Evolutionary conservation across 2,113 vertebrate species (phyloP).

Genomic region (Puntigrus tetrazona): DNA sequence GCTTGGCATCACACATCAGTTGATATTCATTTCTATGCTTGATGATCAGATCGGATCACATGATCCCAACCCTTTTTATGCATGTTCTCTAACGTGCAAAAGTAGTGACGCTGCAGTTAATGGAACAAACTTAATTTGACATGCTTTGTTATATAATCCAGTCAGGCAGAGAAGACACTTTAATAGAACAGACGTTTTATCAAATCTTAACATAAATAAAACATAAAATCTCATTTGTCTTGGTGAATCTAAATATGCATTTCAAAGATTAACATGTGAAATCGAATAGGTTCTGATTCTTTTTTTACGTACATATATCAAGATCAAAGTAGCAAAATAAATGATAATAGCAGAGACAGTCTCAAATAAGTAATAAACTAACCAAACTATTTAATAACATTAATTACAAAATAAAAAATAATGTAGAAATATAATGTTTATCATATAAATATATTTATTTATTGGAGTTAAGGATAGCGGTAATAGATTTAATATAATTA

Average conservation of each 20-base stretch:
- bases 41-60: constrained; percentile 32
- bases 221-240: no score
- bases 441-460: not conserved
- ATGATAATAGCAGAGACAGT: not conserved
- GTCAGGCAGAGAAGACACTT: not conserved
- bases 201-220: not conserved
- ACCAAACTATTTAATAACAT: not conserved
- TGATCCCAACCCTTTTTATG: constrained; percentile 2
- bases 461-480: not conserved
- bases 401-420: not conserved
- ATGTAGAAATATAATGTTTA: not conserved
- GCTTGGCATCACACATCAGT: not conserved
- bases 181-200: not conserved
- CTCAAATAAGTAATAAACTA: not conserved
- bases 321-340: not conserved
- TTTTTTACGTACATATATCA: not conserved
- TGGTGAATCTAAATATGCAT: no score
- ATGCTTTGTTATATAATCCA: constrained; percentile 1
- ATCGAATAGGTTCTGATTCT: not conserved
- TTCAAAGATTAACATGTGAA: not conserved
- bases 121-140: constrained; percentile 32
- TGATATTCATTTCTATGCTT: not conserved
- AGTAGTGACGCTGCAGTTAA: not conserved
- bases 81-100: not conserved
- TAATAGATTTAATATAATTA: not conserved